Evolutionary conservation across 2,888 invertebrate genomes (phyloP).

Genomic region (Muscina levida): DNA sequence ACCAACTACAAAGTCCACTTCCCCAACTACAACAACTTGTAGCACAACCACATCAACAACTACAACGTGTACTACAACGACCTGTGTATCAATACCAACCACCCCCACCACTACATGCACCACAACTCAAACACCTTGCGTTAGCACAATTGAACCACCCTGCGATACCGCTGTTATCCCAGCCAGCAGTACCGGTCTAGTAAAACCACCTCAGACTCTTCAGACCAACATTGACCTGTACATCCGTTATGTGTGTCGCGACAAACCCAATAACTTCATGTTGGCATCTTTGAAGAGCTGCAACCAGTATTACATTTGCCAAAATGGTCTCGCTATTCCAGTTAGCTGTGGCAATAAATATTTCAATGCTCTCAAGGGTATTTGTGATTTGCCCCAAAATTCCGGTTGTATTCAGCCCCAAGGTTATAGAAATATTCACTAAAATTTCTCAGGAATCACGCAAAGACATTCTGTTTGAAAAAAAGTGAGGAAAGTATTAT

Average conservation of each 20-base stretch:
- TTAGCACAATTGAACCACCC: neutral
- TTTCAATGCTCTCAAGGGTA: slow-evolving; percentile 73
- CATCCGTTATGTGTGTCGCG: slow-evolving; percentile 69
- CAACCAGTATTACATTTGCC: slow-evolving; percentile 75
- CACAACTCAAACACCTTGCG: neutral
- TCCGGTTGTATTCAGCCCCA: slow-evolving; percentile 72
- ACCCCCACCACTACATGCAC: neutral
- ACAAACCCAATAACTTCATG: slow-evolving; percentile 74
- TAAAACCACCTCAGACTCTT: slow-evolving; percentile 31
- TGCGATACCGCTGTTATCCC: neutral
- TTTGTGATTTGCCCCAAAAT: slow-evolving; percentile 74
- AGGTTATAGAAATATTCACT: neutral
- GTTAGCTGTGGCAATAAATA: slow-evolving; percentile 73
- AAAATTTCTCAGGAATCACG: too few species aligned
- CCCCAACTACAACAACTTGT: slow-evolving; percentile 16
- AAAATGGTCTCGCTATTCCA: slow-evolving; percentile 71
- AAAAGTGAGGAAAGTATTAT: too few species aligned
- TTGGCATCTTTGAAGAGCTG: slow-evolving; percentile 74
- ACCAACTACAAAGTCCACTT: neutral
- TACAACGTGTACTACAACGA: slow-evolving; percentile 41
- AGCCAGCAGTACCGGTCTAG: neutral
- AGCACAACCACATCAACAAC: slow-evolving; percentile 25
- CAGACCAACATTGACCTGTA: slow-evolving; percentile 67
- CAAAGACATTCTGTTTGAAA: too few species aligned
- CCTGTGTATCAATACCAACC: neutral